Evolutionary conservation across 92 coral and sea anemone species (phyloP), one percentile per base, ranked within the genome.

Genomic region (Palythoa caribaeorum): DNA sequence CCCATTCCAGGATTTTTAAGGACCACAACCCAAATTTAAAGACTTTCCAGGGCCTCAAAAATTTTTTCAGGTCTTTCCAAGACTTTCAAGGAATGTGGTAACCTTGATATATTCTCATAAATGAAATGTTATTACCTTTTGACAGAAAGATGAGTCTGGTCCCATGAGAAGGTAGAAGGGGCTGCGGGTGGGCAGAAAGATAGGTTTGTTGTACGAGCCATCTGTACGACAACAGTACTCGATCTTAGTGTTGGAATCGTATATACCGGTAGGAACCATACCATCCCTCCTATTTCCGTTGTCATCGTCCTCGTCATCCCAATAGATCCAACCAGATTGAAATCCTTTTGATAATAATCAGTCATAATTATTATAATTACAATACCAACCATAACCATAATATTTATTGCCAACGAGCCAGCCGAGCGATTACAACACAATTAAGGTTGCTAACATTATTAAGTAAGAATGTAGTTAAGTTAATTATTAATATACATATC

Each of bases 221-320:
- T 75, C 79, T 0, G 14, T 3, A 2, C 79, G 79, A 75, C 79
- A 75, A 20, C 79, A 75, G 59, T 75, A 75, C 2, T 36, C 0
- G 59, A 75, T 47, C 21, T 44, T 75, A 3, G 79, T 75, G 37
- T 75, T 17, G 36, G 59, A 0, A 19, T 9, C 79, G 36, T 75
- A 75, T 21, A 1, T 35, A 4, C 79, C 79, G 4, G 14, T 13
- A 1, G 79, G 79, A 2, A 75, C 60, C 14, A 1, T 47, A 15
- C 79, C 79, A n/a, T 59, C 59, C 59, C 1, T 1, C 6, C 0
- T 14, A 12, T 75, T 28, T 35, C 35, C 12, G 53, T 47, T 75
- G 20, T n/a, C 28, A 5, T 75, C 79, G 14, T 75, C 79, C 62
- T 75, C 79, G 59, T 75, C 79, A 38, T 75, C 60, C 79, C 79